Evolutionary conservation across 2,888 invertebrate genomes (phyloP).

Genomic region (Cacoxenus indagator): DNA sequence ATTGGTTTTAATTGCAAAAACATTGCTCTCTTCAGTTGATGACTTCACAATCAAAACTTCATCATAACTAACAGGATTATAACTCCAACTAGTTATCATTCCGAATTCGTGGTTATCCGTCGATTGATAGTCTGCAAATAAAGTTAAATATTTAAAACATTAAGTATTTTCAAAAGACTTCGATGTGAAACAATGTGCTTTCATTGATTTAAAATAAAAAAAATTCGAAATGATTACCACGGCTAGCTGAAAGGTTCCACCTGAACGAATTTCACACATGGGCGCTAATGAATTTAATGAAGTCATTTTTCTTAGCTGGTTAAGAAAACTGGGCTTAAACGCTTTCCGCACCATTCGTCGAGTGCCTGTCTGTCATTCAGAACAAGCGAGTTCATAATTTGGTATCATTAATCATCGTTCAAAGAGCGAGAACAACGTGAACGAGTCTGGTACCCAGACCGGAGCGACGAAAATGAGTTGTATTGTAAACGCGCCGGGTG

Average conservation of each 20-base stretch:
- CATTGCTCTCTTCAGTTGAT: too few relatives aligned
- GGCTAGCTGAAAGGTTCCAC: conserved; percentile 30
- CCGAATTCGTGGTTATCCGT: too few relatives aligned
- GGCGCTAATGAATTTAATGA: conserved; percentile 68
- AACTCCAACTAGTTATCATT: too few relatives aligned
- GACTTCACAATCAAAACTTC: too few relatives aligned
- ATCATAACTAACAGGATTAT: too few relatives aligned
- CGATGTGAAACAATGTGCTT: neutral
- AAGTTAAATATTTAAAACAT: too few relatives aligned
- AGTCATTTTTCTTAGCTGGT: conserved; percentile 66
- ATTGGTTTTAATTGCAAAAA: too few relatives aligned
- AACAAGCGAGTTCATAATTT: conserved; percentile 66
- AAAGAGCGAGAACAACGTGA: conserved; percentile 53
- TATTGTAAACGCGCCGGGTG: neutral
- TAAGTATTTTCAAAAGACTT: neutral
- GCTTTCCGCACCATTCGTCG: neutral
- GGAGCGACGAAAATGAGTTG: neutral
- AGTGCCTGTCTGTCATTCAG: conserved; percentile 41
- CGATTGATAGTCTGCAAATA: too few relatives aligned
- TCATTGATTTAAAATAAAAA: neutral
- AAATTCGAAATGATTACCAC: neutral
- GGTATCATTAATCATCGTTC: conserved; percentile 62
- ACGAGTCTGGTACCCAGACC: conserved; percentile 32
- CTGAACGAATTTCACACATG: conserved; percentile 66
- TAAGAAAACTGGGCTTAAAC: conserved; percentile 55